Conservation (phyloP, 2,113 vertebrate species). For the Shinisaurus crocodilurus region DNA sequence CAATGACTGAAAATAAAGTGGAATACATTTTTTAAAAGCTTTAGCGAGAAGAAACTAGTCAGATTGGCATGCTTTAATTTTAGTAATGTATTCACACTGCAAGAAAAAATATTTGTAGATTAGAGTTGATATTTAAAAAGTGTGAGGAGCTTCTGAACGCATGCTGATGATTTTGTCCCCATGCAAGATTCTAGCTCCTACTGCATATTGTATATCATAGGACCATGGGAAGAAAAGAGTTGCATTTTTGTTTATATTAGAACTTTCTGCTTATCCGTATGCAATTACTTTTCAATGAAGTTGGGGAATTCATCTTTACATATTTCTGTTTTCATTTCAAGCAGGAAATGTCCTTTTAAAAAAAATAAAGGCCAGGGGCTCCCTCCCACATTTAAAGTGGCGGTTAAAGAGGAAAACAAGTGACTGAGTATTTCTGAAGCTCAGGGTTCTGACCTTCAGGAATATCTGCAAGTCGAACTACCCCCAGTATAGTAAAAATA, state of each 20-base stretch:
- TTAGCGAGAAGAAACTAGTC: neutral
- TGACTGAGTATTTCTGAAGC: neutral
- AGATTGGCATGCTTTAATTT: neutral
- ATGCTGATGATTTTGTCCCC: neutral
- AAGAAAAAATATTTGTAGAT: neutral
- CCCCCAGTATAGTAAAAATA: neutral
- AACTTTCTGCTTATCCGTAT: neutral
- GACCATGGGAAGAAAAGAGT: neutral
- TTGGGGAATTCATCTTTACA: neutral
- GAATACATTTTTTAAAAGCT: neutral
- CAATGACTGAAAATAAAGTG: neutral
- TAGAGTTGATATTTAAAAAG: neutral
- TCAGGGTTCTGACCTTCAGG: neutral
- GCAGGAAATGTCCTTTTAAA: neutral
- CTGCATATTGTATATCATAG: neutral
- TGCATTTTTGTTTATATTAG: neutral
- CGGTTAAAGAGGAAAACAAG: neutral
- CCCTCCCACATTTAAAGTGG: neutral
- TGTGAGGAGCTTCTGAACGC: neutral
- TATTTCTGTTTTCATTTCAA: neutral
- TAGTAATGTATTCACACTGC: neutral
- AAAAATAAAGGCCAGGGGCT: too few relatives aligned
- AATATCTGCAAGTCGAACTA: neutral
- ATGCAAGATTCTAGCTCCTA: neutral
- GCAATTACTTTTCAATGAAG: neutral